These are phyloP conservation scores for Drosophila prosaltans DNA, from an alignment of 1,140 invertebrate species.

Conservation along the genomic window DNA sequence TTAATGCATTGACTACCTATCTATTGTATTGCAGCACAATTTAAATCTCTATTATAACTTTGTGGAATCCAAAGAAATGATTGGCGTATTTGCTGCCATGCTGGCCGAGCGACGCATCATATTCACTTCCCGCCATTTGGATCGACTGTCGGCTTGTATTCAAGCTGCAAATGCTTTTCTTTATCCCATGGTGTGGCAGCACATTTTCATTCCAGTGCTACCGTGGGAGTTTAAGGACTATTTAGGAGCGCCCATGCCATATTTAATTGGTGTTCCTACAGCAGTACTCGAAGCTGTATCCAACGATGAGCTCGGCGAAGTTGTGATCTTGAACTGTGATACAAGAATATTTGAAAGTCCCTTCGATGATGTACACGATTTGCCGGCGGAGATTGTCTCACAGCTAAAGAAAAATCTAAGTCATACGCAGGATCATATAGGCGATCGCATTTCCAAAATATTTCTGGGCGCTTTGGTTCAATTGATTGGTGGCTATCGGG, in stretches of 20 bases:
- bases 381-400: constrained; percentile 92
- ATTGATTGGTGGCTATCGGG: constrained; percentile 96
- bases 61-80: constrained; percentile 95
- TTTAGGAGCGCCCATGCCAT: constrained; percentile 96
- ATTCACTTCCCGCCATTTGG: constrained; percentile 93
- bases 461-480: constrained; percentile 95
- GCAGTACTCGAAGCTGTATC: constrained; percentile 88
- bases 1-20: not conserved
- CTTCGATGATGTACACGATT: constrained; percentile 93
- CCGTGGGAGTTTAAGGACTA: constrained; percentile 95
- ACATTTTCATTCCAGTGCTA: constrained; percentile 97
- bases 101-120: constrained; percentile 96
- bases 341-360: constrained; percentile 92
- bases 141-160: constrained; percentile 94
- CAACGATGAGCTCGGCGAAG: constrained; percentile 92
- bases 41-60: constrained; percentile 98
- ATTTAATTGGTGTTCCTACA: constrained; percentile 95
- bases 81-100: constrained; percentile 96
- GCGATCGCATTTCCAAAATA: constrained; percentile 94
- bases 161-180: constrained; percentile 96
- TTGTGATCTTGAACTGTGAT: constrained; percentile 96
- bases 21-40: constrained; percentile 91
- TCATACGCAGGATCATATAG: constrained; percentile 85
- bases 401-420: constrained; percentile 86
- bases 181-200: constrained; percentile 99